Evolutionary conservation across 2,797 vertebrate genomes (phyloP).

Genomic region (Megalops cyprinoides): DNA sequence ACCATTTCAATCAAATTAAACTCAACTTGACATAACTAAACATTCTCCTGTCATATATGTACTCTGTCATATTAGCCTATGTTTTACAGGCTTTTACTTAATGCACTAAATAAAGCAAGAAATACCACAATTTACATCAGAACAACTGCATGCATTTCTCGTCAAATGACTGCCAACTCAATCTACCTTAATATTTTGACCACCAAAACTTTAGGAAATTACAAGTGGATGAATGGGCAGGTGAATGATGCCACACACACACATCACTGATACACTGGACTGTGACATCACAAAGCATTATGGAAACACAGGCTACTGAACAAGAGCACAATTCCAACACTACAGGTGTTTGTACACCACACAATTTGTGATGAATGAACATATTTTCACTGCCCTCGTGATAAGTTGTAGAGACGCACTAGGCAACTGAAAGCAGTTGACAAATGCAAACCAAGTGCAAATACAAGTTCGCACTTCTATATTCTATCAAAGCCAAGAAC

Average conservation of each 20-base stretch:
- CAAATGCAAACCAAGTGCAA: constrained; percentile 10
- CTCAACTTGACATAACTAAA: constrained; percentile 24
- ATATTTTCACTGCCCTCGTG: too few species aligned
- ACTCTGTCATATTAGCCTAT: constrained; percentile 10
- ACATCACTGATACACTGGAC: constrained; percentile 16
- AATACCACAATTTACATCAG: constrained; percentile 11
- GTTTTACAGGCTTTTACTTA: constrained; percentile 21
- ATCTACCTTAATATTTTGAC: background rate
- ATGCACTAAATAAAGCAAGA: constrained; percentile 14
- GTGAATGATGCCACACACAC: background rate
- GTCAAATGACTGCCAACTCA: constrained; percentile 9
- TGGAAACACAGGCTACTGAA: constrained; percentile 6
- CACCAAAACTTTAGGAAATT: background rate
- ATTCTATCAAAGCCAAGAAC: constrained; percentile 1
- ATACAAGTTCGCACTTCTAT: background rate
- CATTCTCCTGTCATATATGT: constrained; percentile 16
- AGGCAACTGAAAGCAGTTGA: constrained; percentile 18
- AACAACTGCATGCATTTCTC: constrained; percentile 11
- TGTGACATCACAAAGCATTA: constrained; percentile 27
- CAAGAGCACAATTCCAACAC: background rate
- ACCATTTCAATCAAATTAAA: constrained; percentile 14
- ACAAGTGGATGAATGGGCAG: background rate
- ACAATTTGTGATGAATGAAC: too few species aligned
- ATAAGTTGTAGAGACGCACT: background rate
- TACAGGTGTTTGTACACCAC: too few species aligned